Evolutionary conservation across 2,888 invertebrate species (phyloP), one percentile per base, ranked within the genome.

Genomic region (Pheosia tremula): DNA sequence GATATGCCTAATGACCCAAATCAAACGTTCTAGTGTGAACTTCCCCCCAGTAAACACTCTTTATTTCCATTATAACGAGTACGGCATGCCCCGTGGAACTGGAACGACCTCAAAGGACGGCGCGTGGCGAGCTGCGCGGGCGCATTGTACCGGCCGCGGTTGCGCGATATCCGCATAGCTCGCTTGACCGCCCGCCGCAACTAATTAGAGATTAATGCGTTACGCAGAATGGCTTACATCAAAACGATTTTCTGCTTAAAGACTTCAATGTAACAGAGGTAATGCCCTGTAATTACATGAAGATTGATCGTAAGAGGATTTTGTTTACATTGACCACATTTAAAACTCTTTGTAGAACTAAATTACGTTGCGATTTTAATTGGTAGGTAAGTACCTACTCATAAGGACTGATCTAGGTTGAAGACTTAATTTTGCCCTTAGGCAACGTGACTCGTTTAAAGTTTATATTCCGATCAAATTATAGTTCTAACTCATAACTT

Each of bases 151-250:
- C 80, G 79, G 81, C 69, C 78, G 78, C 80, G 78, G 83, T 90
- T 90, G 89, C 90, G 85, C 82, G 83, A 89, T 86, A 90, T 91
- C 91, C 91, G 91, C 91, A 91, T 92, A 89, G 80, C 85, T 84
- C 74, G 78, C 79, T 79, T 77, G 79, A 83, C 80, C 84, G 79
- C 71, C 60, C 64, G 72, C 74, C 78, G 73, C 71, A 74, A 67
- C 71, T 75, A 81, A 82, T 80, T 79, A 81, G 69, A 75, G 69
- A 73, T 68, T 68, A 66, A 65, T 69, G 60, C 65, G 59, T 67
- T 74, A 74, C 74, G 62, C 58, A 74, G 68, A 71, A 75, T 59
- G 62, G 55, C 75, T 71, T 62, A 67, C 73, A 65, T 69, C 66
- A 66, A 68, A 72, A 63, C 57, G 58, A 68, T 74, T 74, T 72